Evolutionary conservation across 1,140 invertebrate species (phyloP), one percentile per base, ranked within the genome.

Genomic region (Procambarus clarkii): DNA sequence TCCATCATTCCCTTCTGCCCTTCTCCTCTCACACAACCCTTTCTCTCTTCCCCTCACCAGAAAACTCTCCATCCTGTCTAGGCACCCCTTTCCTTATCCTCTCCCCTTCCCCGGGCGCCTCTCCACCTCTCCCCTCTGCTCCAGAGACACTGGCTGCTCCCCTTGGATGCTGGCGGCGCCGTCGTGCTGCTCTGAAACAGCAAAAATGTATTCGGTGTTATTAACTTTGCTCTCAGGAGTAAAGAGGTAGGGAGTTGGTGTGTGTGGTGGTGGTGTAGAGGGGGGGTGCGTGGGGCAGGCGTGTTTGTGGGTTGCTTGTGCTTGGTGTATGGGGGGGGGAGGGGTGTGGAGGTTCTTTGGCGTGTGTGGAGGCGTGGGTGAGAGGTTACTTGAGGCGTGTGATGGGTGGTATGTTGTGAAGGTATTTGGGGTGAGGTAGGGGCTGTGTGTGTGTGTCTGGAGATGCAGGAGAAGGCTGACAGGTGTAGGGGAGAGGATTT

Each of bases 121-220:
- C 13, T 54, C 50, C 50, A 54, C 13, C 50, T 54, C 50, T 54
- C 50, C 11, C 48, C 44, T 54, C 50, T 54, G 50, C 50, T 5
- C 50, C 50, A 1, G 8, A 9, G 8, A 54, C 8, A 8, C 5
- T 9, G 8, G 13, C 4, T 13, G 8, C 50, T 54, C 50, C 50
- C 50, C 50, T 54, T 74, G 71, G 7, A n/a, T 74, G 71, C 7
- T 74, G 21, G 21, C 18, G 34, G 50, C 50, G 50, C 50, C 50
- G 50, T 54, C 50, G 0, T 54, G 5, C 50, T 54, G 50, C 5
- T 45, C 77, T 46, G 77, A 79, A 21, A 45, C 77, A 79, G 34
- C 77, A 45, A 48, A 79, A 34, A 79, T 79, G 77, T 79, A 45
- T 79, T 48, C 9, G 77, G 48, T 21, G n/a, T 79, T 79, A 74